Base-by-base conservation (phyloP, 2,113 vertebrate genomes). In the Sprattus sprattus region DNA sequence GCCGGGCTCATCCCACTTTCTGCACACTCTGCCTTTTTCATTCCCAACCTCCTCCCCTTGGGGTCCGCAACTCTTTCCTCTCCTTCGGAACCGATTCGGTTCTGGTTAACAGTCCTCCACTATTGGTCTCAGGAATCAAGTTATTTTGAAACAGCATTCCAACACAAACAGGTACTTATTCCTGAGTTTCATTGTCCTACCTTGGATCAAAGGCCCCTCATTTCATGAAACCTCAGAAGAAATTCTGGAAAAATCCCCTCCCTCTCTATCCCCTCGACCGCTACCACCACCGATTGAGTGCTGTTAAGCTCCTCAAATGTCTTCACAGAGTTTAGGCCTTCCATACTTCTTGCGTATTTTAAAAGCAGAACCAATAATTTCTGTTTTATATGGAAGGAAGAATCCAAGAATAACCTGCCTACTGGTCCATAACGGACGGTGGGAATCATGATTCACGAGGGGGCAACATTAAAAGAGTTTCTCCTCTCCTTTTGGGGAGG, bases 391-490 rank as follows among this genome's bases (percentile, higher is more conserved):
- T 45, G 52, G 22, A 60, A n/a, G 13, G 60, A 57, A 7, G 84
- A 86, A 45, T 89, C 87, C 85, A 86, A 90, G 84, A 89, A 90
- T 87, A 89, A 91, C 86, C 67, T 50, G 85, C 28, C 80, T 81
- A 83, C 83, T 89, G 83, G 87, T 83, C 84, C 87, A 49, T 71
- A 86, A 84, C 82, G 22, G 50, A 44, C 67, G 89, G 82, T 85
- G 86, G 82, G 71, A 86, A 86, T 89, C 85, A 46, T 85, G 82
- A 89, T 85, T 88, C 84, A 89, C 85, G 64, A 85, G 82, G 81
- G 81, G 81, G 71, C 71, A 78, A 78, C 71, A 78, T 78, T 78
- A 78, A 32, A 78, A 78, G 71, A 78, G 25, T 78, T 78, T 78
- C 71, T 78, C 28, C 28, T 78, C 71, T 78, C 28, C 71, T 78